phyloP scores from a whole-genome alignment of 2,888 invertebrate species.

The Bimastos eiseni region DNA sequence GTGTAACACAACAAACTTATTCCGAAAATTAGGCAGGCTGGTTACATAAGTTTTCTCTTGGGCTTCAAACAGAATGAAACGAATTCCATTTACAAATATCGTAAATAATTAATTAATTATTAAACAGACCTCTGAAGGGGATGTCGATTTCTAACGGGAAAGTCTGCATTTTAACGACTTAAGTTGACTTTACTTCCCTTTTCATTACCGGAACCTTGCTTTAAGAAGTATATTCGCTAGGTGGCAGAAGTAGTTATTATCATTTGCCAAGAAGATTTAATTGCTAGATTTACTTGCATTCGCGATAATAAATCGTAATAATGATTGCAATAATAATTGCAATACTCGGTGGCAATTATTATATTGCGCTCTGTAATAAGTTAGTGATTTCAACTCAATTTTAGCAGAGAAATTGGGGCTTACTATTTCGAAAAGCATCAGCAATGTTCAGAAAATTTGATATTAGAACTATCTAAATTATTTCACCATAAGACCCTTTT shows the following conservation, averaged over 20 bases:
- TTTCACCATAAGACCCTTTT: too few relatives aligned
- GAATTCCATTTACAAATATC: background rate
- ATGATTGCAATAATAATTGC: background rate
- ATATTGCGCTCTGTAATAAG: too few relatives aligned
- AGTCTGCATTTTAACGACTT: background rate
- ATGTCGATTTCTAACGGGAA: background rate
- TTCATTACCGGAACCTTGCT: background rate
- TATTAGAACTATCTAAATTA: too few relatives aligned
- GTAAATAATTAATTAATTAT: background rate
- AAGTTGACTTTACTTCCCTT: background rate
- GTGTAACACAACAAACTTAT: background rate
- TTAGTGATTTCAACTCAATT: too few relatives aligned
- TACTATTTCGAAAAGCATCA: too few relatives aligned
- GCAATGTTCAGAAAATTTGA: too few relatives aligned
- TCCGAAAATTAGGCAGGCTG: background rate
- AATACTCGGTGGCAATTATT: too few relatives aligned
- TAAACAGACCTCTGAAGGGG: background rate
- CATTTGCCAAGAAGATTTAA: background rate
- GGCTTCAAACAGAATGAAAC: background rate
- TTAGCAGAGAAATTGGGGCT: too few relatives aligned
- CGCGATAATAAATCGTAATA: background rate
- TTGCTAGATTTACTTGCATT: background rate
- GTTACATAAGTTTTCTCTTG: background rate
- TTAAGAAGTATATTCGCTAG: background rate
- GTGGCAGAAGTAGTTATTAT: background rate